phyloP scores from a whole-genome alignment of 2,888 invertebrate genomes.

The Ochropleura plecta region DNA sequence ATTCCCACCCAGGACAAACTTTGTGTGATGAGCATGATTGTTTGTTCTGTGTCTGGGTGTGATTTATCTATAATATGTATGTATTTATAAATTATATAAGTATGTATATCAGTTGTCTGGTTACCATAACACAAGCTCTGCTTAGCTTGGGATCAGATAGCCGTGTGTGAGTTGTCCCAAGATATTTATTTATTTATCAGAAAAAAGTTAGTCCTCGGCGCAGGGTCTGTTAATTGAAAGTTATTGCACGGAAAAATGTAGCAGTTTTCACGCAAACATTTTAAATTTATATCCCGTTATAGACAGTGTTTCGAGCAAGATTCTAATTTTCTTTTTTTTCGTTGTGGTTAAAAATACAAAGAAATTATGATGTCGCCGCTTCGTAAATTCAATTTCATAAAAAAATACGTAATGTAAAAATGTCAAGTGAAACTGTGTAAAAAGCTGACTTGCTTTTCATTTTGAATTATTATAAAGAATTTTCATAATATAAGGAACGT shows the following conservation, averaged over 20 bases:
- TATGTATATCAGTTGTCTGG: too few relatives aligned
- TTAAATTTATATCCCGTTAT: constrained; percentile 60
- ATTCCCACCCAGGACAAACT: too few relatives aligned
- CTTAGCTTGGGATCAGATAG: too few relatives aligned
- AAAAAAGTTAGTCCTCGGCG: constrained; percentile 68
- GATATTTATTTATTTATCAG: too few relatives aligned
- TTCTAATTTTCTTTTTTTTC: constrained; percentile 36
- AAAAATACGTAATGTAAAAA: not conserved
- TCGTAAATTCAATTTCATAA: constrained; percentile 70
- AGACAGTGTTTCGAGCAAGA: constrained; percentile 27
- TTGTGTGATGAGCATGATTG: too few relatives aligned
- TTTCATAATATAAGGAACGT: constrained; percentile 65
- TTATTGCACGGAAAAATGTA: constrained; percentile 66
- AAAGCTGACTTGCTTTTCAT: constrained; percentile 60
- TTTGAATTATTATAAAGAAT: constrained; percentile 71
- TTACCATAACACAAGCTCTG: too few relatives aligned
- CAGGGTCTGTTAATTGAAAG: constrained; percentile 74
- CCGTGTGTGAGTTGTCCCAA: too few relatives aligned
- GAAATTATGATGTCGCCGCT: constrained; percentile 57
- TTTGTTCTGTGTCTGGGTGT: too few relatives aligned
- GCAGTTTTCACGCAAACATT: constrained; percentile 51
- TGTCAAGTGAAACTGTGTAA: not conserved
- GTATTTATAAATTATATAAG: too few relatives aligned
- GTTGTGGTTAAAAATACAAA: constrained; percentile 42
- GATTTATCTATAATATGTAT: too few relatives aligned